Evolutionary conservation across 2,888 invertebrate genomes (phyloP), one percentile per base, ranked within the genome.

Genomic region (Bombylius major): DNA sequence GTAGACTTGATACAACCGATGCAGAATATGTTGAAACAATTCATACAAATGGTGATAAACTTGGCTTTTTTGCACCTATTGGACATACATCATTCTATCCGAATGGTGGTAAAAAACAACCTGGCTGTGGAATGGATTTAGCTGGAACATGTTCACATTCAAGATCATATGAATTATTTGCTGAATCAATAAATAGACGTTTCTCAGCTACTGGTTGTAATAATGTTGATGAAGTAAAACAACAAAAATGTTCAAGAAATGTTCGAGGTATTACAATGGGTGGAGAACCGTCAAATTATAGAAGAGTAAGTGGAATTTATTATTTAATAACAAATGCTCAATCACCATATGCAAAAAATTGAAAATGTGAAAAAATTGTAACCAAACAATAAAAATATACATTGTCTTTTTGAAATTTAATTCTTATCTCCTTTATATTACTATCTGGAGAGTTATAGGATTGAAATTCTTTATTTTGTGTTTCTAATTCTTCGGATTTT

Each of bases 31-130:
- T 72, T 45, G 72, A 73, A 60, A 60, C 65, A 5, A 69, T 72
- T 51, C 72, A 72, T 42, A 72, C 72, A 5, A 66, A 67, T 60
- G 72, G 66, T 8, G 69, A 66, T 31, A 47, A 47, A 1, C 50
- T 71, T 54, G 73, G 73, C 23, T 72, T 66, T 57, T 60, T 60
- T 0, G 42, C 65, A 47, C 72, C 73, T 12, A 66, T 72, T 50
- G 72, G 73, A n/a, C 71, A 72, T 65, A 74, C 74, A 66, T 72
- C 75, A 66, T 76, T 78, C 69, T 78, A 78, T 73, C 77, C 76
- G 67, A 78, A 76, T 73, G 72, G 72, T 60, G 71, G 76, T 66
- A 77, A 77, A 70, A 70, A 75, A 66, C 79, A 80, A 72, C 70
- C 75, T 61, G 76, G 78, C 67, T 78, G 78, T 71, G 73, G 70